Evolutionary conservation across 2,113 vertebrate genomes (phyloP).

Genomic region (Petrocephalus microphthalmus): DNA sequence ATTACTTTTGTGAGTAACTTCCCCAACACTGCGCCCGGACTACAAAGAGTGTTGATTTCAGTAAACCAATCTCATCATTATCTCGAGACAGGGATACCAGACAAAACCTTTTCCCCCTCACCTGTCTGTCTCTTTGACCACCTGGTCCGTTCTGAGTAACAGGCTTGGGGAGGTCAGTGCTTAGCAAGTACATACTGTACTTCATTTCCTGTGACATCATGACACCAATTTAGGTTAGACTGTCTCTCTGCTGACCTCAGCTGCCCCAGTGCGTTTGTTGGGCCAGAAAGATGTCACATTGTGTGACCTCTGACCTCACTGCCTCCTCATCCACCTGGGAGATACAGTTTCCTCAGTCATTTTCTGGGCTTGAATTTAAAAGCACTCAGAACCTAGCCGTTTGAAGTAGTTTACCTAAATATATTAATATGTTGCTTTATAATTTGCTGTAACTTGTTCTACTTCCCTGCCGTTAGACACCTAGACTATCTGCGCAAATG

Average conservation of each 20-base stretch:
- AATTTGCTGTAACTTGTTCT: neutral
- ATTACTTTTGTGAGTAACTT: too few relatives aligned
- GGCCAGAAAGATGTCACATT: neutral
- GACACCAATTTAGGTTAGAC: neutral
- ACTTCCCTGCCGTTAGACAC: neutral
- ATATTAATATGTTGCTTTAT: neutral
- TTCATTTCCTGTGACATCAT: neutral
- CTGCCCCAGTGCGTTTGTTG: neutral
- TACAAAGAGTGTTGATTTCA: neutral
- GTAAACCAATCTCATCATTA: neutral
- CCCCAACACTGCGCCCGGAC: too few relatives aligned
- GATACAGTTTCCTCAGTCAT: neutral
- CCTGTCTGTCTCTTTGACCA: neutral
- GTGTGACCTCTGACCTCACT: neutral
- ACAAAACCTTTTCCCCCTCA: neutral
- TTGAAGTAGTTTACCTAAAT: neutral
- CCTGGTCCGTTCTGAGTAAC: neutral
- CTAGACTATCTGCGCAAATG: neutral
- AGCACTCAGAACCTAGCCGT: neutral
- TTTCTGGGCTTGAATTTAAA: neutral
- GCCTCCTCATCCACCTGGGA: neutral
- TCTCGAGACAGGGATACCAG: neutral
- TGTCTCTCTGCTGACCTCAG: neutral
- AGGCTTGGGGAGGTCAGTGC: neutral
- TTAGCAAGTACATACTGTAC: neutral